Percentiles rank a stretch among this genome's conserved stretches.
Conservation (phyloP, 2,113 vertebrate species). For the Plectropomus leopardus region DNA sequence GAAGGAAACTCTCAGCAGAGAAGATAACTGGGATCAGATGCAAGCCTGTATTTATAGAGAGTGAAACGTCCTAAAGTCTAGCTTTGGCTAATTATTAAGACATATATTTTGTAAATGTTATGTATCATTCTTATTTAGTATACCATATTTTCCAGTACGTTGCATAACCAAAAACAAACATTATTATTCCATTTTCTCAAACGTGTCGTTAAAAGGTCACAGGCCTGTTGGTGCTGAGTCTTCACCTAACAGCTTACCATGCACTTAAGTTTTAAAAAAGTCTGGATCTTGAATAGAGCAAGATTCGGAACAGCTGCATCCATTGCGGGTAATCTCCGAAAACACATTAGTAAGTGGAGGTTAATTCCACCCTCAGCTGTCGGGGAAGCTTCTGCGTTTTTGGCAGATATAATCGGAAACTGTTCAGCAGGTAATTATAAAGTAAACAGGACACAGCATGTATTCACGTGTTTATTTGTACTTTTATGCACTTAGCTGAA, state of each 20-base stretch:
- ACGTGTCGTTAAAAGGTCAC: background rate
- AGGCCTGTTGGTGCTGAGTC: background rate
- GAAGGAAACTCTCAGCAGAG: constrained; percentile 3
- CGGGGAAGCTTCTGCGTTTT: constrained; percentile 45
- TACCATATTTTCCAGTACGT: background rate
- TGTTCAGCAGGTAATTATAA: constrained; percentile 50
- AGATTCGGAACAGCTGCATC: constrained; percentile 20
- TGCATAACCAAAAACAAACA: background rate
- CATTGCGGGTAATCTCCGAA: constrained; percentile 38
- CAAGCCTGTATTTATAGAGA: background rate
- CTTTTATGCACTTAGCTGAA: constrained; percentile 5
- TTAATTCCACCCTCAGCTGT: constrained; percentile 29
- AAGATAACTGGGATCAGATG: background rate
- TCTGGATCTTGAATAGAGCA: background rate
- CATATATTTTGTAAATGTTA: background rate
- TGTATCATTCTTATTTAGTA: background rate
- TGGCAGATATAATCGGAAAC: constrained; percentile 47
- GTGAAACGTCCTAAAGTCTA: background rate
- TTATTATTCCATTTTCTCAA: background rate
- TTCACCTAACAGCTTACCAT: background rate
- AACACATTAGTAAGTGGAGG: constrained; percentile 41
- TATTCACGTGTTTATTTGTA: constrained; percentile 34
- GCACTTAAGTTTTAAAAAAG: background rate
- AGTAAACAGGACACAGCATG: constrained; percentile 48
- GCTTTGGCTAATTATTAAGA: background rate